These are phyloP conservation scores for Rhadina sibilatrix DNA, from an alignment of 2,113 vertebrate genomes.

Conservation along the genomic window DNA sequence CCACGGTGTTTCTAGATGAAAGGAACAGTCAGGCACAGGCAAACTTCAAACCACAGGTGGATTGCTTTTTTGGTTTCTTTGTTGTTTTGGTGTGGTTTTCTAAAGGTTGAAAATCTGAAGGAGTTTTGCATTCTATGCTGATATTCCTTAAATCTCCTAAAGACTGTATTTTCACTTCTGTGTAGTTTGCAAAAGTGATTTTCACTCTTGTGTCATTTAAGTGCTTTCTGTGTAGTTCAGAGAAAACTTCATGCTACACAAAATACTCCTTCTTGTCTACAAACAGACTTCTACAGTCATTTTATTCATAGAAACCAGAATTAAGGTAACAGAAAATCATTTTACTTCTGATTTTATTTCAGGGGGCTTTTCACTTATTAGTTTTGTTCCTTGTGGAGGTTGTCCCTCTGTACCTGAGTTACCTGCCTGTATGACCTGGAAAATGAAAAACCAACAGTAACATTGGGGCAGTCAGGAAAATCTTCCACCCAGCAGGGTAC, in stretches of 20 bases:
- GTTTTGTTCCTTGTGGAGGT: not conserved
- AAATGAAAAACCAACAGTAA: not conserved
- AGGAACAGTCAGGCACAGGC: not conserved
- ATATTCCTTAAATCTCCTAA: not conserved
- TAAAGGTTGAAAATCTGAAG: not conserved
- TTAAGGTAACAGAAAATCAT: not conserved
- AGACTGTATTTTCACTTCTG: not conserved
- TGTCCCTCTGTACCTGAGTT: not conserved
- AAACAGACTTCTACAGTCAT: not conserved
- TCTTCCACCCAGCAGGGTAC: not conserved
- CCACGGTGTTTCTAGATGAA: not conserved
- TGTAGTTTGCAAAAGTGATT: not conserved
- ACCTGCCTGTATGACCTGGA: not conserved
- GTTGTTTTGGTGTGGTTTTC: not conserved
- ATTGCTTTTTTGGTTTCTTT: not conserved
- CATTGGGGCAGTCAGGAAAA: accelerated
- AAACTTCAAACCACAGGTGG: not conserved
- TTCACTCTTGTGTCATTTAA: not conserved
- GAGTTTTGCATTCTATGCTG: not conserved
- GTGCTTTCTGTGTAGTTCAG: not conserved
- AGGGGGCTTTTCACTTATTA: not conserved
- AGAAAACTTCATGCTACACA: not conserved
- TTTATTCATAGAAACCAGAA: not conserved
- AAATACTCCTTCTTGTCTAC: not conserved
- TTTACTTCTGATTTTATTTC: not conserved